Base-by-base conservation (phyloP, 2,888 invertebrate genomes). In the Rambutsinella grinnellia region DNA sequence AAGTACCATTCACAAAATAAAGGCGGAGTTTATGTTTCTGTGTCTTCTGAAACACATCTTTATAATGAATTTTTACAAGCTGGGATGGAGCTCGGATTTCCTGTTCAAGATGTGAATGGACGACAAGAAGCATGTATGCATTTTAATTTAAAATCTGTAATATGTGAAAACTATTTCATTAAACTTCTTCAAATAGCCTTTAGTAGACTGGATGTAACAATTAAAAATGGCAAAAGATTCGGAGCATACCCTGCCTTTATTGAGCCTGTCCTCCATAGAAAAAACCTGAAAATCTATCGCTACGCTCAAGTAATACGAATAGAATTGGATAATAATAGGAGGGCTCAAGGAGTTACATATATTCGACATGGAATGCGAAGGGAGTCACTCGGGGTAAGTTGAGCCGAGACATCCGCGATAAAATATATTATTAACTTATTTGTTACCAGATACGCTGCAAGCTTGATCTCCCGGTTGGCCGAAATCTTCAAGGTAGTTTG, bases 321-420 rank as follows among this genome's bases (percentile, higher is more conserved):
- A 10, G 58, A 76, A 49, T 23, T 79, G 13, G 68, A 72, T 36
- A 58, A 51, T 17, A 49, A 26, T 3, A 65, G 36, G 19, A 51
- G 57, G 17, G 83, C 83, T 0, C 68, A 61, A 60, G 83, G 81
- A 26, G 68, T 83, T 2, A 68, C 79, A 0, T 83, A 74, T 54
- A 21, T 46, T n/a, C 66, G 78, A 24, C 80, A 81, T 47, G 81
- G 80, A 21, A 69, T 70, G 63, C 28, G 19, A 78, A 76, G 17
- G 82, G 81, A 76, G 63, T 81, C 6, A 79, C 17, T 71, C 1
- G 77, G 79, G 51, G 79, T 80, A 61, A 66, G 54, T 26, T 47
- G 23, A 54, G 19, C 21, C 21, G 49, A 47, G 3, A 21, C 13
- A 23, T n/a, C 21, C 44, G 13, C 44, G 44, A n/a, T n/a, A 24